Evolutionary conservation across 2,797 vertebrate species (phyloP).

Genomic region (Prionace glauca): DNA sequence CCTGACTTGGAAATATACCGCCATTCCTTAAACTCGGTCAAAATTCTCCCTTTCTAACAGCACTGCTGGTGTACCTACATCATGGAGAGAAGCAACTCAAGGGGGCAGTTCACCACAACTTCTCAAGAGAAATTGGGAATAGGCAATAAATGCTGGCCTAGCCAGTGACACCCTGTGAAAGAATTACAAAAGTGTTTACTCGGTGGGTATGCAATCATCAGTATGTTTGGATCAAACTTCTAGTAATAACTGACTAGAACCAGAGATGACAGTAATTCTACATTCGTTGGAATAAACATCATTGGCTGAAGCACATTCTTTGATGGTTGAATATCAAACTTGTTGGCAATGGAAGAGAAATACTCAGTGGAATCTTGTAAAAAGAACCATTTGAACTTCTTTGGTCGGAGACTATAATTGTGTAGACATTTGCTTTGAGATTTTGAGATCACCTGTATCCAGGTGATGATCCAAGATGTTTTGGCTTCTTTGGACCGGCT

Average conservation of each 20-base stretch:
- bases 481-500: background rate
- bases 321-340: background rate
- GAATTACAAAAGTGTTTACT: background rate
- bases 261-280: background rate
- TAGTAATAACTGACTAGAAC: background rate
- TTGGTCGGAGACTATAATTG: background rate
- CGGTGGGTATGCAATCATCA: background rate
- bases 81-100: too few relatives aligned
- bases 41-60: too few relatives aligned
- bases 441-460: background rate
- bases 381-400: background rate
- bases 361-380: background rate
- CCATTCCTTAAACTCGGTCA: too few relatives aligned
- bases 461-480: background rate
- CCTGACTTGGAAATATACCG: too few relatives aligned
- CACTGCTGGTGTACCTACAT: too few relatives aligned
- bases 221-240: background rate
- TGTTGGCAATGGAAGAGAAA: background rate
- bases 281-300: background rate
- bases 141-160: too few relatives aligned
- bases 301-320: background rate
- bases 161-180: too few relatives aligned
- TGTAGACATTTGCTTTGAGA: background rate
- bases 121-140: too few relatives aligned
- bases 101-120: too few relatives aligned